A percentile compares a stretch with the other conserved stretches of the same genome.
phyloP scores from a whole-genome alignment of 2,113 vertebrate genomes.

The Macquaria australasica region DNA sequence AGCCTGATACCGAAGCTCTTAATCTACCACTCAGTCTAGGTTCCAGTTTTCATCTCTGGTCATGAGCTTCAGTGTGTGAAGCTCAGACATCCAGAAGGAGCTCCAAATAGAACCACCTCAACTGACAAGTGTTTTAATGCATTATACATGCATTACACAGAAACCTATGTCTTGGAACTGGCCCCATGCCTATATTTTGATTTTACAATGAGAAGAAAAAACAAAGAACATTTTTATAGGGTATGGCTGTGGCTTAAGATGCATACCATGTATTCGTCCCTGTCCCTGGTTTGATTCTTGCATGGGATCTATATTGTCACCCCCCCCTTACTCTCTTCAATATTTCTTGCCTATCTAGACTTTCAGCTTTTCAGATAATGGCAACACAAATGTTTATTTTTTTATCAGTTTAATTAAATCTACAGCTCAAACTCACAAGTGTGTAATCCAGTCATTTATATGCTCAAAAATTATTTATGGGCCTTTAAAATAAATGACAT shows the following conservation, averaged over 20 bases:
- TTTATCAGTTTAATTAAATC: too few species aligned
- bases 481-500: background rate
- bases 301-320: background rate
- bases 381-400: background rate
- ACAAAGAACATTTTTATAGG: background rate
- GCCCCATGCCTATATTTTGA: too few species aligned
- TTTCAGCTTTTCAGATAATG: background rate
- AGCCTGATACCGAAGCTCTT: background rate
- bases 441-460: background rate
- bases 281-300: background rate
- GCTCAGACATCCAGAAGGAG: background rate
- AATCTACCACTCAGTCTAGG: background rate
- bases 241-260: background rate
- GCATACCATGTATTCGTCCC: background rate
- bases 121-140: too few species aligned
- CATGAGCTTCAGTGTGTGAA: background rate
- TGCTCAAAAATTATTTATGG: background rate
- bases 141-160: too few species aligned
- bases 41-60: background rate
- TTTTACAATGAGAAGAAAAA: too few species aligned
- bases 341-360: background rate
- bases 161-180: too few species aligned
- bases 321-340: too few species aligned
- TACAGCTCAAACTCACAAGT: background rate
- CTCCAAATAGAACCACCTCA: background rate